Base-by-base conservation (phyloP, 2,797 vertebrate species). In the Miichthys miiuy region DNA sequence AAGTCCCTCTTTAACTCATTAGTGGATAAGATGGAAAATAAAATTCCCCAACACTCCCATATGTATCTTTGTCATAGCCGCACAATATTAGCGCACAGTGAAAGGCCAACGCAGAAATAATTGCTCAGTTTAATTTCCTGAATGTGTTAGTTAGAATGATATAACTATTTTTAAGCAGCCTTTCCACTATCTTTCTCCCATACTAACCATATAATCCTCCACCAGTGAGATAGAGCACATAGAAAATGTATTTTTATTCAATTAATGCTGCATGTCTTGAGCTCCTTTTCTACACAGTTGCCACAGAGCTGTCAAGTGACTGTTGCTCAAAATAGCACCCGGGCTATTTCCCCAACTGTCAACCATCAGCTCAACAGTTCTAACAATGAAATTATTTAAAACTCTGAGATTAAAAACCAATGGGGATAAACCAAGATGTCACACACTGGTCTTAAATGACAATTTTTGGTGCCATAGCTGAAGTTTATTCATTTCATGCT, bases 1-100 rank as follows among this genome's bases (percentile, higher is more conserved):
- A 89, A 90, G 77, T 82, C 57, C 51, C 75, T 77, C 73, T 82
- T 89, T 84, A 86, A 84, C 66, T 88, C 75, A 87, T 89, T 85
- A 86, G 64, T 27, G 38, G 66, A 80, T 75, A 68, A 86, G 79
- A 81, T 50, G 42, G 68, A 75, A 81, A 84, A 83, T 74, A 75
- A 72, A 80, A 89, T 83, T 87, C 77, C 34, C 68, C 81, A 56
- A 46, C 58, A 73, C 66, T 67, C 52, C 50, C 8, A 0, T 63
- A 46, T 5, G 6, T 60, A 77, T 70, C 64, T 65, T 72, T 63
- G 57, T 81, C 64, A 87, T 79, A 56, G 72, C 51, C 9, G 50
- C 77, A 9, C 41, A 23, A 21, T 23, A 82, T 84, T 87, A 82
- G 60, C 21, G 42, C 34, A 52, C 0, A 23, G 67, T 68, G 58